Percentiles rank a stretch among this genome's conserved stretches.
phyloP scores from a whole-genome alignment of 2,113 vertebrate genomes.

The Tonatia bakeri region DNA sequence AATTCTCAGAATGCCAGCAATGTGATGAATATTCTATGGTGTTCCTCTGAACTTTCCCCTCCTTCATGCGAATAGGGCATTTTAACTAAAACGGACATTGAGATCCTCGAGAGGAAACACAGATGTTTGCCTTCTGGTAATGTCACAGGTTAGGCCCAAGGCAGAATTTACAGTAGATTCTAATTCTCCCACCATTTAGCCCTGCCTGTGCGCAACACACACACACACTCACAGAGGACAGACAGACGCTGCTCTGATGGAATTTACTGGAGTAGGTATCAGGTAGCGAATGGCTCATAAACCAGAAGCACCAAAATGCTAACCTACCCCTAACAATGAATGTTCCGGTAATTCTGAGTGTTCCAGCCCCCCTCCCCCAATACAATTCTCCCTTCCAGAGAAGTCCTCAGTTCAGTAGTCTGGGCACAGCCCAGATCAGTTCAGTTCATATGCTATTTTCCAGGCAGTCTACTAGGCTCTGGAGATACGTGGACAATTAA shows the following conservation, averaged over 20 bases:
- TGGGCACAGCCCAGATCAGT: neutral
- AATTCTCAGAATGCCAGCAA: constrained; percentile 45
- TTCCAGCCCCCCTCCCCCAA: neutral
- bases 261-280: neutral
- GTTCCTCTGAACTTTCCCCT: constrained; percentile 35
- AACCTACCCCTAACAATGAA: neutral
- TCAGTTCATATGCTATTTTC: neutral
- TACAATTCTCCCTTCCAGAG: neutral
- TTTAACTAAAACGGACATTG: neutral
- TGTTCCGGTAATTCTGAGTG: neutral
- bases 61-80: neutral
- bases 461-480: neutral
- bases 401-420: neutral
- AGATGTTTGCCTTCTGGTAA: neutral
- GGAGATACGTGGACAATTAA: neutral
- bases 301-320: neutral
- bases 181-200: neutral
- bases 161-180: neutral
- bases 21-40: constrained; percentile 25
- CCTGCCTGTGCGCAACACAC: neutral
- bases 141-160: neutral
- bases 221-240: neutral
- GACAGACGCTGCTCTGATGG: neutral
- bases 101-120: neutral
- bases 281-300: neutral